Conservation (phyloP, 2,797 vertebrate genomes). For the Oryzias dopingdopingensis region DNA sequence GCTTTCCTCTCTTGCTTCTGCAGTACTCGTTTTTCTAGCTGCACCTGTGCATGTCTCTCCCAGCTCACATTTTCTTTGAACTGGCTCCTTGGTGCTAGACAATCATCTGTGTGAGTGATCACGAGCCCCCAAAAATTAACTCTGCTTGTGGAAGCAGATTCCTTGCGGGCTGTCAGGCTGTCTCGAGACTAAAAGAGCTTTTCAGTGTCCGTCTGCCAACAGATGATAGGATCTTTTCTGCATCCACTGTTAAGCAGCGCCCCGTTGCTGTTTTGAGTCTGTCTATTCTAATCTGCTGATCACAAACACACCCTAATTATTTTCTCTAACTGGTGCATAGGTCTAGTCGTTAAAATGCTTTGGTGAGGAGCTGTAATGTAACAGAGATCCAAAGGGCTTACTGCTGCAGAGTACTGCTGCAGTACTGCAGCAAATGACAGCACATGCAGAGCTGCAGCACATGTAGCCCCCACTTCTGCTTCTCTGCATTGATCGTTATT, state of each 20-base stretch:
- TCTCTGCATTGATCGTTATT: conserved; percentile 7
- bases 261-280: conserved; percentile 26
- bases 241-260: conserved; percentile 43
- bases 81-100: conserved; percentile 37
- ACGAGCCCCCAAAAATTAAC: conserved; percentile 22
- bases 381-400: conserved; percentile 17
- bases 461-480: conserved; percentile 3
- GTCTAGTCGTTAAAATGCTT: neutral
- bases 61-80: conserved; percentile 32
- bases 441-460: conserved; percentile 18
- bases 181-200: conserved; percentile 23
- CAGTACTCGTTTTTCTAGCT: conserved; percentile 7
- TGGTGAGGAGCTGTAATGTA: neutral
- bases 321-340: conserved; percentile 11
- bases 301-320: conserved; percentile 18
- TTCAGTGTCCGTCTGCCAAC: conserved; percentile 30
- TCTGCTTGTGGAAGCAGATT: conserved; percentile 23
- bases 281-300: conserved; percentile 39
- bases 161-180: conserved; percentile 38
- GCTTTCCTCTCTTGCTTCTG: conserved; percentile 23
- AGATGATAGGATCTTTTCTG: conserved; percentile 61
- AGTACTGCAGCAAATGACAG: conserved; percentile 51
- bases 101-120: conserved; percentile 40
- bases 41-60: conserved; percentile 74
- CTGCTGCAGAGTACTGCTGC: conserved; percentile 54